phyloP scores from a whole-genome alignment of 2,888 invertebrate genomes.

The Vandiemenella viatica region DNA sequence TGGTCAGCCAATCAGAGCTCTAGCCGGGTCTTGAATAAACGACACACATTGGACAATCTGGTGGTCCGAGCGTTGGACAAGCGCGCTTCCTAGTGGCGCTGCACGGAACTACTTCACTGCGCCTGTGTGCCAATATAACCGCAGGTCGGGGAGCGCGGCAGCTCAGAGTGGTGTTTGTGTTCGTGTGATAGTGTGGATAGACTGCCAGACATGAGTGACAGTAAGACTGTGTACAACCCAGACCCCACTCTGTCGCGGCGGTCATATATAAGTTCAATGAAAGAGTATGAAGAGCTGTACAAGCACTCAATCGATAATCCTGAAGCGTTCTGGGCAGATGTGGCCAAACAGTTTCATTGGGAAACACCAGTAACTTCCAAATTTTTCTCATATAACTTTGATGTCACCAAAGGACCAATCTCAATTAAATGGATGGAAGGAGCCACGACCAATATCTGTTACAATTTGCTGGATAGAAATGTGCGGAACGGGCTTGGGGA shows the following conservation, averaged over 20 bases:
- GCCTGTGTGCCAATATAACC: no score
- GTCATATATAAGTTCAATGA: constrained; percentile 51
- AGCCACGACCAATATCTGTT: constrained; percentile 87
- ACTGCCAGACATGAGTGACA: no score
- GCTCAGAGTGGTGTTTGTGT: no score
- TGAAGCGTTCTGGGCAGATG: constrained; percentile 81
- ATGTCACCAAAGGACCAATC: constrained; percentile 74
- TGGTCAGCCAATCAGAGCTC: no score
- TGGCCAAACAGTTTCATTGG: constrained; percentile 90
- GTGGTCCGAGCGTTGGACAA: no score
- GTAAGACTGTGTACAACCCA: constrained; percentile 37
- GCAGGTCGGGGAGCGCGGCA: no score
- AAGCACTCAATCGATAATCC: constrained; percentile 76
- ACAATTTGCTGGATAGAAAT: constrained; percentile 86
- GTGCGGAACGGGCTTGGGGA: constrained; percentile 79
- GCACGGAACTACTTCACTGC: no score
- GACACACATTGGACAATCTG: no score
- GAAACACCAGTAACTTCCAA: constrained; percentile 58
- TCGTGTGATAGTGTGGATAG: no score
- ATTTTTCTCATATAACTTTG: constrained; percentile 83
- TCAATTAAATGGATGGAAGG: constrained; percentile 92
- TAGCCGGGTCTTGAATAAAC: no score
- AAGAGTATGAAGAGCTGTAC: constrained; percentile 70
- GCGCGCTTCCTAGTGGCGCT: no score
- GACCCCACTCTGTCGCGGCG: constrained; percentile 38